Conservation (phyloP, 1,140 invertebrate genomes). For the Samia ricini region DNA sequence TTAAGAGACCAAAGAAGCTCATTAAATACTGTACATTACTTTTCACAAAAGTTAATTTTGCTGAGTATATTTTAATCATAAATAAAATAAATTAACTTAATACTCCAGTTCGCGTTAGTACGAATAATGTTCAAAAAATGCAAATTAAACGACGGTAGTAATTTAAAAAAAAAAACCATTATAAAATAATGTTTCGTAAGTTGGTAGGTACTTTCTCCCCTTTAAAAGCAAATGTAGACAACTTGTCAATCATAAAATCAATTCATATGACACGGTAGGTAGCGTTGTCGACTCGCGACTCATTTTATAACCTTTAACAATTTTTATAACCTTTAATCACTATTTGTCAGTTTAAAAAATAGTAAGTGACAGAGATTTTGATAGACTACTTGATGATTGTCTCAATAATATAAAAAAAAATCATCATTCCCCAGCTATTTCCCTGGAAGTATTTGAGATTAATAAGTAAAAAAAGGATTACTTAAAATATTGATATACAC, state of each 20-base stretch:
- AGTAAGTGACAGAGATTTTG: no score
- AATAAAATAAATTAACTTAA: not conserved
- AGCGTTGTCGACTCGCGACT: not conserved
- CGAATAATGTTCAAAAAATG: not conserved
- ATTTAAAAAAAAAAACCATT: not conserved
- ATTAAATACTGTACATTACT: not conserved
- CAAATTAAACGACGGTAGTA: not conserved
- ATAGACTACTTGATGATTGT: no score
- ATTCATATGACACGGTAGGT: constrained; percentile 51
- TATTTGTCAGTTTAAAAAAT: no score
- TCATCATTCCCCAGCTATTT: no score
- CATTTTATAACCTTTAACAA: not conserved
- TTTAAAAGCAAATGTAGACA: not conserved
- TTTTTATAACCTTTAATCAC: no score
- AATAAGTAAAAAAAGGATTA: no score
- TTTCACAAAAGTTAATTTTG: not conserved
- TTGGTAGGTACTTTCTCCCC: not conserved
- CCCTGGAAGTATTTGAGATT: no score
- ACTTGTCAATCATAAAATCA: constrained; percentile 42
- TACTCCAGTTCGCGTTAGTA: not conserved
- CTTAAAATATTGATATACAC: no score
- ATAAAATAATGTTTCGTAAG: not conserved
- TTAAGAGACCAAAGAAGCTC: not conserved
- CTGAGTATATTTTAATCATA: not conserved
- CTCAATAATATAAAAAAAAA: no score